phyloP scores from a whole-genome alignment of 2,888 invertebrate species.

The Drosophila eohydei region DNA sequence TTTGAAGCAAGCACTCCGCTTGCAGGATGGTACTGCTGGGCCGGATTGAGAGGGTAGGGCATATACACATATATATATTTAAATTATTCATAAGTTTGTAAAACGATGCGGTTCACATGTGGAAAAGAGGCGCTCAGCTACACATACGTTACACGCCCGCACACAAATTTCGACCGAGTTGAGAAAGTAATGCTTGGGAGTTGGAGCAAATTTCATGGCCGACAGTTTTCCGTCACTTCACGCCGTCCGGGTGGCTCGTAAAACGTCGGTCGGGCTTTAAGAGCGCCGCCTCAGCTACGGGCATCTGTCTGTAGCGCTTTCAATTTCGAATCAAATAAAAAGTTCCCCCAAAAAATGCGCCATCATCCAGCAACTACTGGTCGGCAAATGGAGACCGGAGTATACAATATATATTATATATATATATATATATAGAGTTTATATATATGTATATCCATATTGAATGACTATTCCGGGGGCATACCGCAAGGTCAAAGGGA shows the following conservation, averaged over 20 bases:
- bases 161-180: constrained; percentile 31
- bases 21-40: constrained; percentile 4
- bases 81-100: constrained; percentile 73
- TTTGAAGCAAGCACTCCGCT: constrained; percentile 9
- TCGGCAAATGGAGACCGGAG: constrained; percentile 9
- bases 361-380: constrained; percentile 42
- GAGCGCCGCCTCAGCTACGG: constrained; percentile 13
- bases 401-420: constrained; percentile 3
- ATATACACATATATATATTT: constrained; percentile 24
- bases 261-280: constrained; percentile 18
- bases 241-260: constrained; percentile 12
- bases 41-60: neutral
- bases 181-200: constrained; percentile 35
- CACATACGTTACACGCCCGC: constrained; percentile 2
- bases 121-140: constrained; percentile 13
- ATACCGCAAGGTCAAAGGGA: constrained; percentile 65
- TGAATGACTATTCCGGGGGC: constrained; percentile 16
- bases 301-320: constrained; percentile 62
- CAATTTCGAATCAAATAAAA: constrained; percentile 75
- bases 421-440: neutral
- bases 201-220: constrained; percentile 58
- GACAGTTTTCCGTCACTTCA: constrained; percentile 46
- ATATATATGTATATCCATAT: neutral
- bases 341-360: constrained; percentile 57
- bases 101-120: constrained; percentile 58